These are phyloP conservation scores for Anastrepha obliqua DNA, from an alignment of 1,140 invertebrate species.

Conservation along the genomic window DNA sequence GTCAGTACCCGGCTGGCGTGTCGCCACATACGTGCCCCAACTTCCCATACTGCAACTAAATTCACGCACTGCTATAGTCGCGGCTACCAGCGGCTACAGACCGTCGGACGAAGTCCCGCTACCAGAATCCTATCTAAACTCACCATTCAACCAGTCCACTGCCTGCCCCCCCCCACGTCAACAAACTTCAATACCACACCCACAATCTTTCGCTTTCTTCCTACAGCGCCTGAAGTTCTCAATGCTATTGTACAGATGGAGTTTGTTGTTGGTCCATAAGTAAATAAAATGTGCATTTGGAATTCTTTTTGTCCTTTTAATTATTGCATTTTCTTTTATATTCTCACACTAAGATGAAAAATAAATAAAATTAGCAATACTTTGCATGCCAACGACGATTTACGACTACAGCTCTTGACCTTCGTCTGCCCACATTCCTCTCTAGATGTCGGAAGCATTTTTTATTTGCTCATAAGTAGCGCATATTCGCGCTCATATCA, in stretches of 20 bases:
- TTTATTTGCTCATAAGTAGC: slow-evolving; percentile 33
- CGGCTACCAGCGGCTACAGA: neutral
- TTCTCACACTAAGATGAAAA: neutral
- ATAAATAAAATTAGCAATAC: too few relatives aligned
- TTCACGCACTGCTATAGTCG: neutral
- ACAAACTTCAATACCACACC: slow-evolving; percentile 7
- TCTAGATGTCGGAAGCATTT: neutral
- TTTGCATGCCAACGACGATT: too few relatives aligned
- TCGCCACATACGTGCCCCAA: slow-evolving; percentile 74
- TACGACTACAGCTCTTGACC: neutral
- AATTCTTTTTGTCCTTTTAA: slow-evolving; percentile 25
- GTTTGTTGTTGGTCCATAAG: slow-evolving; percentile 48
- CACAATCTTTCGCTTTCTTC: neutral
- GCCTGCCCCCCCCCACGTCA: neutral
- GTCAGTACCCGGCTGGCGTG: slow-evolving; percentile 75
- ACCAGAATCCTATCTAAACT: slow-evolving; percentile 19
- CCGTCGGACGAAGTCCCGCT: slow-evolving; percentile 48
- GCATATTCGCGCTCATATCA: neutral
- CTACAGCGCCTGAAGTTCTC: slow-evolving; percentile 42
- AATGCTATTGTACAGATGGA: slow-evolving; percentile 38
- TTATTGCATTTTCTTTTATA: neutral
- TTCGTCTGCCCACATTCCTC: neutral
- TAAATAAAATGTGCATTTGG: slow-evolving; percentile 51
- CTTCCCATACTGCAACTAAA: slow-evolving; percentile 74
- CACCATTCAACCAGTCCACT: neutral